A percentile compares a stretch with the other conserved stretches of the same genome.
Evolutionary conservation across 2,113 vertebrate species (phyloP).

Genomic region (Nycticebus coucang): DNA sequence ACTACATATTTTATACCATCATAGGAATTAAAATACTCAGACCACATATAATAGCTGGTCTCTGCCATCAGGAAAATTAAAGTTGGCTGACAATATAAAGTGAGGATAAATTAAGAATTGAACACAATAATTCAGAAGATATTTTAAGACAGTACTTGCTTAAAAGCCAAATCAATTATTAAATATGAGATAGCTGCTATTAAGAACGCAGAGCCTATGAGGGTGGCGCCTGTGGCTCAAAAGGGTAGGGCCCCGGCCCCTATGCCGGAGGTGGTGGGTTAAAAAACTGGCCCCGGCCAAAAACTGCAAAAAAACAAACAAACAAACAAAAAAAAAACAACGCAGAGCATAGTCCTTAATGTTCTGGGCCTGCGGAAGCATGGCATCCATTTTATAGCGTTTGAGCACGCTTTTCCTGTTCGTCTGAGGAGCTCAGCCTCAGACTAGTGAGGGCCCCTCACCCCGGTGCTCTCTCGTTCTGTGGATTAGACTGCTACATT

Average conservation of each 20-base stretch:
- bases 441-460: neutral
- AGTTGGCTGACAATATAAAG: neutral
- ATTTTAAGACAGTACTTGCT: conserved; percentile 22
- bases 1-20: neutral
- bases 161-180: conserved; percentile 17
- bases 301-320: too few relatives aligned
- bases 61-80: neutral
- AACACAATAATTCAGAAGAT: neutral
- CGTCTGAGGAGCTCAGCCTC: neutral
- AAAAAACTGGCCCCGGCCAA: too few relatives aligned
- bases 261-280: too few relatives aligned
- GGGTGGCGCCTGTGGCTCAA: too few relatives aligned
- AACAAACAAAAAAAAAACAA: too few relatives aligned
- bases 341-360: neutral
- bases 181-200: neutral
- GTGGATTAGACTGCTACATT: neutral
- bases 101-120: neutral
- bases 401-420: neutral
- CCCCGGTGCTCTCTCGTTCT: neutral
- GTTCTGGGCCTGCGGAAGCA: neutral
- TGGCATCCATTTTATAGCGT: neutral
- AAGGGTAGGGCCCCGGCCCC: too few relatives aligned
- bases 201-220: neutral
- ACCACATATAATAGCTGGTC: neutral
- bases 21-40: neutral